These are phyloP conservation scores for Puntigrus tetrazona DNA, from an alignment of 2,113 vertebrate species.

Conservation along the genomic window DNA sequence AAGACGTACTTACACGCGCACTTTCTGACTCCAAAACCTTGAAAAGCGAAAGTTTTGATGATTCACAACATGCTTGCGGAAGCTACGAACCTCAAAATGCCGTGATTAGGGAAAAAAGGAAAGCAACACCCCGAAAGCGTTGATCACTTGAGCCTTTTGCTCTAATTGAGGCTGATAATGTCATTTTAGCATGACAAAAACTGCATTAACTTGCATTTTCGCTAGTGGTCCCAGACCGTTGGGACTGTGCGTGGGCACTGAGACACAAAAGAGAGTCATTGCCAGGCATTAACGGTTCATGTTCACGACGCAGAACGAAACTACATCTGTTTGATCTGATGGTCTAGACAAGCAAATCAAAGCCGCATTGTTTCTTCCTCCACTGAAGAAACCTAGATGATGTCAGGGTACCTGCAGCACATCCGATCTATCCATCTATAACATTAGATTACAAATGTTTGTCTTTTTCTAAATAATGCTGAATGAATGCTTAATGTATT, in stretches of 20 bases:
- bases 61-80: background rate
- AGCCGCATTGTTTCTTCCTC: background rate
- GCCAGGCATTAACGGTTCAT: background rate
- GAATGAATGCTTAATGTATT: background rate
- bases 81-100: background rate
- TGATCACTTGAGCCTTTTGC: background rate
- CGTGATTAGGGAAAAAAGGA: background rate
- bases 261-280: background rate
- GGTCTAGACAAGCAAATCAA: conserved; percentile 21
- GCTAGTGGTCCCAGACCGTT: background rate
- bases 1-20: no score
- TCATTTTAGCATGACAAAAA: background rate
- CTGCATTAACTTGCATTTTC: background rate
- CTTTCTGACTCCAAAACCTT: background rate
- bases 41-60: background rate
- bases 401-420: background rate
- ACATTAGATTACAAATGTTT: background rate
- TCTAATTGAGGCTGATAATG: background rate
- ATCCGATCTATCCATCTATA: background rate
- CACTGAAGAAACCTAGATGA: background rate
- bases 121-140: background rate
- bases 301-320: conserved; percentile 7
- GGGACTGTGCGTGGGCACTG: background rate
- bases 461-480: background rate
- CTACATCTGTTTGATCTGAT: background rate